Evolutionary conservation across 2,888 invertebrate species (phyloP).

Genomic region (Malacosoma neustria): DNA sequence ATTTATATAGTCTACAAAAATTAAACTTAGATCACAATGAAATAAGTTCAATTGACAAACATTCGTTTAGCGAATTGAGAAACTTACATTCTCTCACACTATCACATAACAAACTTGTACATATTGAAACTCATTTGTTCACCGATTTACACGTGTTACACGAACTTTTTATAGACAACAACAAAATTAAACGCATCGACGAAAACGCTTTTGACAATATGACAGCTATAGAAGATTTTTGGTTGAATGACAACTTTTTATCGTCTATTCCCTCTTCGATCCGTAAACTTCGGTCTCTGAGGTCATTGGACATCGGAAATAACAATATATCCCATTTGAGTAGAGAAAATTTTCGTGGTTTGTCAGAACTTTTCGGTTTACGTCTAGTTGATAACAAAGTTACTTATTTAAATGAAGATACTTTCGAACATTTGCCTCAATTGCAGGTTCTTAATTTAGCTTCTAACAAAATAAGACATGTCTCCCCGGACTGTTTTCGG

Average conservation of each 20-base stretch:
- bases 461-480: slow-evolving; percentile 82
- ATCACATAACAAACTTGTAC: slow-evolving; percentile 80
- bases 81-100: slow-evolving; percentile 85
- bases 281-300: slow-evolving; percentile 79
- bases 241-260: slow-evolving; percentile 81
- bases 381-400: slow-evolving; percentile 88
- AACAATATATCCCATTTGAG: slow-evolving; percentile 84
- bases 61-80: slow-evolving; percentile 82
- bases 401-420: slow-evolving; percentile 81
- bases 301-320: slow-evolving; percentile 86
- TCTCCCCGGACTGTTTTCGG: slow-evolving; percentile 83
- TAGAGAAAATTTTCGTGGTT: slow-evolving; percentile 82
- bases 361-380: slow-evolving; percentile 83
- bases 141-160: slow-evolving; percentile 82
- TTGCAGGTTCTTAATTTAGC: slow-evolving; percentile 87
- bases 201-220: slow-evolving; percentile 83
- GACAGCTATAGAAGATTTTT: slow-evolving; percentile 83
- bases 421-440: slow-evolving; percentile 82
- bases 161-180: slow-evolving; percentile 83
- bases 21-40: slow-evolving; percentile 83
- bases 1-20: slow-evolving; percentile 83
- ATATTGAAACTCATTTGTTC: slow-evolving; percentile 80
- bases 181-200: slow-evolving; percentile 80
- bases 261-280: slow-evolving; percentile 80
- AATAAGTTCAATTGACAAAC: slow-evolving; percentile 79